Evolutionary conservation across 2,113 vertebrate genomes (phyloP), one percentile per base, ranked within the genome.

Genomic region (Datnioides undecimradiatus): DNA sequence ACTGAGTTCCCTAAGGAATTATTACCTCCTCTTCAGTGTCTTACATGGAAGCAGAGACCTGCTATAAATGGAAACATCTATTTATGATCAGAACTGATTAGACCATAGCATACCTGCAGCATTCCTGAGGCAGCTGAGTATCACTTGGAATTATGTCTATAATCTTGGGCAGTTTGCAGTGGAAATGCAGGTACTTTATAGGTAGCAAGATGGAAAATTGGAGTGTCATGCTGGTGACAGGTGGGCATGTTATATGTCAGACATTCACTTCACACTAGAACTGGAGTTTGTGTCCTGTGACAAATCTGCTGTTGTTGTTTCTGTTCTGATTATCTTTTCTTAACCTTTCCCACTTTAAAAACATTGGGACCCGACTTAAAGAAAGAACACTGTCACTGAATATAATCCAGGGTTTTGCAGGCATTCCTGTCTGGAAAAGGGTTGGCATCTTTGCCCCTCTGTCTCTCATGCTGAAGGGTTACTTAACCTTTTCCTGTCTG

Each of bases 401-500:
- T 67, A 46, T 14, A 31, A 34, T 72, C 25, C 17, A 9, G 6
- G 31, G 1, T 46, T 75, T 70, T 25, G 21, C n/a, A 49, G 49
- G 27, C 10, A 14, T 75, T 25, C 19, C 46, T 57, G 54, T 49
- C 43, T 59, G 36, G 27, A 9, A 49, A 75, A 25, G 27, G 7
- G 64, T 74, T 54, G 45, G 64, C 43, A 66, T 74, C 45, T 82
- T 73, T 77, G 70, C 43, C 49, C 66, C 34, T 79, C 67, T 60
- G 19, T 29, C 45, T 46, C 34, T 71, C 17, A 49, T 60, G 60
- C 45, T 69, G 57, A 81, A 65, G 73, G 77, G 68, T 73, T 75
- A 48, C 49, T 76, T 85, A 83, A 79, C 70, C 68, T 86, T 84
- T 88, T 62, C 58, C 72, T 62, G 40, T 69, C 33, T 55, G 41